Conservation (phyloP, 2,888 invertebrate genomes). For the Anorthoa munda region DNA sequence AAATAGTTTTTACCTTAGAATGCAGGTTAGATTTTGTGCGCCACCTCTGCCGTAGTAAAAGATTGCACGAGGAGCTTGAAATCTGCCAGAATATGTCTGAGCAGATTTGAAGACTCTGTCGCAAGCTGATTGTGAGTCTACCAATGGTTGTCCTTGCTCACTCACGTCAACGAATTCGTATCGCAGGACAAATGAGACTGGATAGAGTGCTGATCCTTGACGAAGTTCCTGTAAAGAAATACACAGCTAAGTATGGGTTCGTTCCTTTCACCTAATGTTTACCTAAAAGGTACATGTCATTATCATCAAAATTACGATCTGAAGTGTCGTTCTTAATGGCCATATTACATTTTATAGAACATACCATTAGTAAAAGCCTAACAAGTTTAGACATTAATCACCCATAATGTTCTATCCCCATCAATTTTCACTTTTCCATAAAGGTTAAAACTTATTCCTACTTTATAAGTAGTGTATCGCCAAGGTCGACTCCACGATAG, state of each 20-base stretch:
- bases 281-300: neutral
- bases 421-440: conserved; percentile 36
- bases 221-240: conserved; percentile 90
- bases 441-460: conserved; percentile 49
- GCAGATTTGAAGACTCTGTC: conserved; percentile 92
- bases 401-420: conserved; percentile 2
- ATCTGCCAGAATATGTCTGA: conserved; percentile 91
- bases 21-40: conserved; percentile 94
- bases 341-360: neutral
- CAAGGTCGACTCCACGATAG: conserved; percentile 73
- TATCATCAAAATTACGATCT: conserved; percentile 4
- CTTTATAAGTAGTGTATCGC: conserved; percentile 54
- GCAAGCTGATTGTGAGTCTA: conserved; percentile 91
- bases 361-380: conserved; percentile 20
- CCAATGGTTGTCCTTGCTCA: conserved; percentile 92
- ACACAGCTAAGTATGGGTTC: neutral
- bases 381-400: conserved; percentile 27
- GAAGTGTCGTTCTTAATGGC: neutral
- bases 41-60: conserved; percentile 96
- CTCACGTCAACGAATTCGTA: conserved; percentile 96
- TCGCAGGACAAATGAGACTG: conserved; percentile 94
- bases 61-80: conserved; percentile 95
- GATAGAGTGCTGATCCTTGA: conserved; percentile 95
- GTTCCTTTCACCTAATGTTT: neutral
- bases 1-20: conserved; percentile 89